These are phyloP conservation scores for Pollimyrus isidori DNA, from an alignment of 2,113 vertebrate species.

Conservation along the genomic window DNA sequence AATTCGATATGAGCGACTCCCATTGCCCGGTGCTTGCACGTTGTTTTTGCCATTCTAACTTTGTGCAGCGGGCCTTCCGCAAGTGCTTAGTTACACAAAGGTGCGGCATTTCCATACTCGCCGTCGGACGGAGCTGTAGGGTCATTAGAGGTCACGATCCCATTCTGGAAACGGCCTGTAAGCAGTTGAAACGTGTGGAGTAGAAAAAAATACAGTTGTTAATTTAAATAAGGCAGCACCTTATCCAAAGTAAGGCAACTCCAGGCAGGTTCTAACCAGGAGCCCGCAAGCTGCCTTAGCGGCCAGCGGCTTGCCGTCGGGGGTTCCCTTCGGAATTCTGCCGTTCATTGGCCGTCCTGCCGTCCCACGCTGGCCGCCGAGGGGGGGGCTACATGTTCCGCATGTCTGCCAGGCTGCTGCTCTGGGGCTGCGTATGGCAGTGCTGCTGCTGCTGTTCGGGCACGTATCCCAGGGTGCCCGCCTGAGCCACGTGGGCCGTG, in stretches of 20 bases:
- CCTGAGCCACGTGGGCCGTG: conserved; percentile 45
- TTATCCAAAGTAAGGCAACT: conserved; percentile 35
- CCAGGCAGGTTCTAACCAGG: conserved; percentile 9
- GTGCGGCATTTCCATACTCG: conserved; percentile 9
- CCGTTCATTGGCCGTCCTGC: conserved; percentile 3
- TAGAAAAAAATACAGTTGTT: conserved; percentile 15
- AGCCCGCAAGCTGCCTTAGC: not conserved
- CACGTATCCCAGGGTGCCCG: conserved; percentile 61
- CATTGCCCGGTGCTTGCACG: not conserved
- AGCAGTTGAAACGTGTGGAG: conserved; percentile 7
- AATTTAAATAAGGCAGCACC: conserved; percentile 24
- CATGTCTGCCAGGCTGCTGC: conserved; percentile 60
- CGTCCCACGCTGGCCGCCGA: conserved; percentile 45
- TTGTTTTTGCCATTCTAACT: not conserved
- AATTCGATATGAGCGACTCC: not conserved
- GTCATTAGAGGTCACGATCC: not conserved
- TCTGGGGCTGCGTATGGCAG: conserved; percentile 46
- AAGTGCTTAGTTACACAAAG: not conserved
- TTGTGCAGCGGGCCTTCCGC: not conserved
- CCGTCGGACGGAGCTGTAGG: not conserved
- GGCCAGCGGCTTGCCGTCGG: not conserved
- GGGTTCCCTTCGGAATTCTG: conserved; percentile 1
- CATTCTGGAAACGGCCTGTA: conserved; percentile 12
- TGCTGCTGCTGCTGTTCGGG: conserved; percentile 54
- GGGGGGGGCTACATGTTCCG: conserved; percentile 59